Evolutionary conservation across 2,113 vertebrate genomes (phyloP), one percentile per base, ranked within the genome.

Genomic region (Rhadina sibilatrix): DNA sequence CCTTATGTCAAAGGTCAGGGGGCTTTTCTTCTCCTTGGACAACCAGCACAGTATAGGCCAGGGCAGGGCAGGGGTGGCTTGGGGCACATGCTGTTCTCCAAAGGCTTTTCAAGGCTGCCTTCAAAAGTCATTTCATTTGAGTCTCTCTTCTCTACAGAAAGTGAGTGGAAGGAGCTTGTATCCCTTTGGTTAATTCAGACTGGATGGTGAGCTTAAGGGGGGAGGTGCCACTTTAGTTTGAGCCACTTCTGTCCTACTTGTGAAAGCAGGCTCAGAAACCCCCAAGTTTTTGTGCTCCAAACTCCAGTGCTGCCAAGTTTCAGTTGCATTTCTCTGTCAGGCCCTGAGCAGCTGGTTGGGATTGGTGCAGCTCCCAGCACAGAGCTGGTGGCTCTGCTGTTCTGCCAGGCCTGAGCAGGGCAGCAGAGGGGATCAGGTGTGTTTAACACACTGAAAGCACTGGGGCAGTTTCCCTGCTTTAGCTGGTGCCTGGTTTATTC

Each of bases 131-230:
- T 68, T 79, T 71, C 0, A 0, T 78, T 63, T 60, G 42, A 70
- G 44, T 38, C 25, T 75, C 12, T 68, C 23, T 53, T n/a, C 42
- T 52, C 13, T 64, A 9, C 37, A 37, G 24, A 60, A 71, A 60
- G 15, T 20, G 28, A 33, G 13, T 60, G 1, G 3, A 50, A 68
- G 56, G 44, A 69, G 27, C 38, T 85, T 2, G 1, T 0, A 1
- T 50, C 5, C 11, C 33, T 44, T 68, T 49, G 46, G 49, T 80
- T 69, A 49, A 40, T 68, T 86, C 12, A 15, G 18, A 17, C 40
- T 50, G 38, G 50, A 18, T 37, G 3, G 47, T 72, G 30, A 79
- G 23, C 53, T 57, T 40, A 9, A 35, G n/a, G 9, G 33, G 11
- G 38, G 31, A 57, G 17, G 15, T 49, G 13, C 6, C 8, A 5